Conservation (phyloP, 1,140 invertebrate species). For the Drosophila neocordata region DNA sequence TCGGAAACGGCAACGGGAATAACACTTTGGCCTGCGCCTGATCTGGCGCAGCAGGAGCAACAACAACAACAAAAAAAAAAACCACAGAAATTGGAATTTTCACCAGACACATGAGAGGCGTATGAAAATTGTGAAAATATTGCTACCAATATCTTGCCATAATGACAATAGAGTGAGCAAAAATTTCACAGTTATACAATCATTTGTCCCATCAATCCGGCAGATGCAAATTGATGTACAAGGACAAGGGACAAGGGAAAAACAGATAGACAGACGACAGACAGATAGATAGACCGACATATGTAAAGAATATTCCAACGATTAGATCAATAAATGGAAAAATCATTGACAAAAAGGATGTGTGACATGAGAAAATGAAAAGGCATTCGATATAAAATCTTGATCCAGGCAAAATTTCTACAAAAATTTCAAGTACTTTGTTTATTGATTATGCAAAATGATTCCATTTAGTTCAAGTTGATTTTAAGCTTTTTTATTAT, state of each 20-base stretch:
- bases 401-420: neutral
- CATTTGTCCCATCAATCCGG: constrained; percentile 1
- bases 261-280: neutral
- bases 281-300: neutral
- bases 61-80: constrained; percentile 19
- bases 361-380: neutral
- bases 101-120: constrained; percentile 22
- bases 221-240: constrained; percentile 2
- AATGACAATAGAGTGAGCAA: neutral
- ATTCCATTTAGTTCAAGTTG: neutral
- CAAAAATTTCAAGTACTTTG: neutral
- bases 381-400: neutral
- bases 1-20: constrained; percentile 6
- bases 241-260: neutral
- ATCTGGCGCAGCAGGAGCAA: neutral
- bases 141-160: constrained; percentile 25
- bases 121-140: constrained; percentile 21
- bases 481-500: neutral
- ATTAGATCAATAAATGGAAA: neutral
- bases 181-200: constrained; percentile 1
- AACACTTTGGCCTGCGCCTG: neutral
- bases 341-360: neutral
- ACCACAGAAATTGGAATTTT: constrained; percentile 54
- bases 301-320: neutral
- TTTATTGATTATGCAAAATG: neutral